Conservation (phyloP, 2,113 vertebrate species). For the Ahaetulla prasina region DNA sequence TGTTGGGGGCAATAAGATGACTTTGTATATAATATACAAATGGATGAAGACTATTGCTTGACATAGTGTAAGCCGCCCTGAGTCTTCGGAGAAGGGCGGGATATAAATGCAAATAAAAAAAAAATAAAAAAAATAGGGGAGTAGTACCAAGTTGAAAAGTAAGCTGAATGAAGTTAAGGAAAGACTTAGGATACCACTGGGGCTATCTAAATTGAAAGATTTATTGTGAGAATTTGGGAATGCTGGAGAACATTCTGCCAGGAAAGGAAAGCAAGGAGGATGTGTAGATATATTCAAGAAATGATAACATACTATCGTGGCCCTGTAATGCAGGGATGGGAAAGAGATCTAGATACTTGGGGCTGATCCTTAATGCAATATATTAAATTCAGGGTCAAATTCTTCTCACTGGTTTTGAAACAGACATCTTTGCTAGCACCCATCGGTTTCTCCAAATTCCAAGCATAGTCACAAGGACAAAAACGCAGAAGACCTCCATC, state of each 20-base stretch:
- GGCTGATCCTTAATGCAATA: not conserved
- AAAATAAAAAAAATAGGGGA: too few relatives aligned
- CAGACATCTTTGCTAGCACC: not conserved
- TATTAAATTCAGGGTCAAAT: not conserved
- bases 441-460: not conserved
- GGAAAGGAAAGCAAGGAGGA: not conserved
- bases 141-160: not conserved
- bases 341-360: not conserved
- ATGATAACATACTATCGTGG: not conserved
- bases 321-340: not conserved
- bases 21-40: too few relatives aligned
- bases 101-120: too few relatives aligned
- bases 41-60: too few relatives aligned
- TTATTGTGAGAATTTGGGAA: not conserved
- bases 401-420: not conserved
- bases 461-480: not conserved
- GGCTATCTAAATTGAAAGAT: not conserved
- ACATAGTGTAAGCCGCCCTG: too few relatives aligned
- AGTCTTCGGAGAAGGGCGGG: too few relatives aligned
- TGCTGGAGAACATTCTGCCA: not conserved
- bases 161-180: not conserved
- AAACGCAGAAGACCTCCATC: too few relatives aligned
- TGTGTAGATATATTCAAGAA: not conserved
- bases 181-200: not conserved
- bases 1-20: too few relatives aligned